Percentiles rank a stretch among this genome's conserved stretches.
Conservation (phyloP, 2,797 vertebrate genomes). For the Chelon auratus region DNA sequence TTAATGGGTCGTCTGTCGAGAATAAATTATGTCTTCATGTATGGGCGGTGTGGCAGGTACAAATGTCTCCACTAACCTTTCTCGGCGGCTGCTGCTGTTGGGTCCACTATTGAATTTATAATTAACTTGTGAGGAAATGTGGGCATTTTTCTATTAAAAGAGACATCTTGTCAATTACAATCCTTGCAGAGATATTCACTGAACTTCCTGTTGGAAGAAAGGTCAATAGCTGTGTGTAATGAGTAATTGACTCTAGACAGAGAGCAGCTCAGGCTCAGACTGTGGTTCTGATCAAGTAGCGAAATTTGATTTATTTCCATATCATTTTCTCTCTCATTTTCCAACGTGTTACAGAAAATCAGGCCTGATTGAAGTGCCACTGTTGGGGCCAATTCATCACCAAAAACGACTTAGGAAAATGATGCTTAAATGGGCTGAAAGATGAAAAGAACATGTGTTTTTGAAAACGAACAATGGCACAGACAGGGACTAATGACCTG, state of each 20-base stretch:
- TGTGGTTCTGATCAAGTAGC: conserved; percentile 85
- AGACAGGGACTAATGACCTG: conserved; percentile 78
- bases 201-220: conserved; percentile 89
- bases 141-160: conserved; percentile 88
- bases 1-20: conserved; percentile 69
- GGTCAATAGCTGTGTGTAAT: conserved; percentile 89
- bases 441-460: conserved; percentile 83
- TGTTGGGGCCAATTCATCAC: conserved; percentile 83
- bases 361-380: conserved; percentile 81
- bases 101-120: conserved; percentile 86
- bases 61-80: conserved; percentile 85
- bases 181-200: conserved; percentile 85
- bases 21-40: conserved; percentile 76
- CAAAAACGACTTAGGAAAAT: conserved; percentile 79
- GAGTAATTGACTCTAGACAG: conserved; percentile 88
- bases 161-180: conserved; percentile 91
- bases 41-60: conserved; percentile 78
- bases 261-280: conserved; percentile 78
- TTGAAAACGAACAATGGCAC: conserved; percentile 76
- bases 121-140: conserved; percentile 86
- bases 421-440: conserved; percentile 82
- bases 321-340: conserved; percentile 85
- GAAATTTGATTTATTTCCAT: conserved; percentile 88
- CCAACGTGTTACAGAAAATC: conserved; percentile 79
- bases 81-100: conserved; percentile 69